A percentile compares a stretch with the other conserved stretches of the same genome.
These are phyloP conservation scores for Zygothrica quintamaculata DNA, from an alignment of 2,888 invertebrate species.

Conservation along the genomic window DNA sequence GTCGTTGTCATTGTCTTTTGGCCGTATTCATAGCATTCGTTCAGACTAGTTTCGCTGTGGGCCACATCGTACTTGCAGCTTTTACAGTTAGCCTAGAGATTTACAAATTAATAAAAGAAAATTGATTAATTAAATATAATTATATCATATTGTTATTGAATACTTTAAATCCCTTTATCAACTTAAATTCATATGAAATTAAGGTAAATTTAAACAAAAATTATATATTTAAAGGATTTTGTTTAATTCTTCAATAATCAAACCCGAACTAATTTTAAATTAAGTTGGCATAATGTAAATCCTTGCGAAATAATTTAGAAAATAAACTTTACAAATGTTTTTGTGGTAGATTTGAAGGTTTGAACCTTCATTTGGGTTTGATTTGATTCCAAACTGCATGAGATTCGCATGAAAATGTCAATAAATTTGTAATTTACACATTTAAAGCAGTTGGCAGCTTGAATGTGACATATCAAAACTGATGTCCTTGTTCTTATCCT, in stretches of 20 bases:
- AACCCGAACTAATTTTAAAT: no score
- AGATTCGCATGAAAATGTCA: conserved; percentile 38
- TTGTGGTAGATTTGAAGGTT: conserved; percentile 22
- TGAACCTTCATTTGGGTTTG: no score
- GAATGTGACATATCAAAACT: conserved; percentile 23
- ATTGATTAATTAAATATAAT: not conserved
- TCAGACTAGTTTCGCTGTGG: conserved; percentile 80
- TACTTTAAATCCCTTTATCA: no score
- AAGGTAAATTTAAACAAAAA: no score
- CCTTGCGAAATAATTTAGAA: not conserved
- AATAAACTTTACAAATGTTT: conserved; percentile 26
- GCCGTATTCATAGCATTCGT: conserved; percentile 80
- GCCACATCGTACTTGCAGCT: conserved; percentile 84
- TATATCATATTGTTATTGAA: not conserved
- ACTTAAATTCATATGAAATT: no score
- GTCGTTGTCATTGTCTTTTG: conserved; percentile 41
- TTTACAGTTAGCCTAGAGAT: conserved; percentile 81
- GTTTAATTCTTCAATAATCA: no score
- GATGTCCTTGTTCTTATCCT: conserved; percentile 42
- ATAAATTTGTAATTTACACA: conserved; percentile 64
- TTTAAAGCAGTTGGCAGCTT: conserved; percentile 15
- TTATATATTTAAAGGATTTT: no score
- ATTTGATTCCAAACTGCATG: conserved; percentile 8
- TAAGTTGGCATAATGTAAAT: no score
- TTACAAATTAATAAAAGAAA: not conserved